Evolutionary conservation across 2,113 vertebrate species (phyloP).

Genomic region (Oriolus oriolus): DNA sequence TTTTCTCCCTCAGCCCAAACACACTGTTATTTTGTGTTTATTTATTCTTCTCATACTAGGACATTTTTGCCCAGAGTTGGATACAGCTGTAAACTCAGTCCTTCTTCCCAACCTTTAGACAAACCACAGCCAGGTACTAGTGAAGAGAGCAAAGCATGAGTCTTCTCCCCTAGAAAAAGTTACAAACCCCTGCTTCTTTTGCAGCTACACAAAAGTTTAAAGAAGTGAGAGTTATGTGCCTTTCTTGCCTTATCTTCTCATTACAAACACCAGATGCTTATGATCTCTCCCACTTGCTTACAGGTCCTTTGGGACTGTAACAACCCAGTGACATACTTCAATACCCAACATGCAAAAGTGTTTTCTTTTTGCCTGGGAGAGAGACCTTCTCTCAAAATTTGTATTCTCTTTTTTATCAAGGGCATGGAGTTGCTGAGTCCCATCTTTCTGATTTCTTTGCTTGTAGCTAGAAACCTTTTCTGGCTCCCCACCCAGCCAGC

Average conservation of each 20-base stretch:
- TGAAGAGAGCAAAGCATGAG: background rate
- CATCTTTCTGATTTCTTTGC: background rate
- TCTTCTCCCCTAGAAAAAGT: background rate
- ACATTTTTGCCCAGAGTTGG: background rate
- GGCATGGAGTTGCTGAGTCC: background rate
- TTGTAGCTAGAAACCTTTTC: conserved; percentile 12
- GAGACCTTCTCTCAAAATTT: background rate
- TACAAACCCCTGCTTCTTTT: background rate
- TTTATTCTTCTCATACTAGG: background rate
- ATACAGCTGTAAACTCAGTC: background rate
- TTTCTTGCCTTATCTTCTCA: background rate
- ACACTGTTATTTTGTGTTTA: background rate
- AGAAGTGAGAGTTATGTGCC: background rate
- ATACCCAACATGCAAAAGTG: background rate
- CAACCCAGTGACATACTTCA: background rate
- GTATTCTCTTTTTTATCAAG: background rate
- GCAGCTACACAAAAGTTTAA: background rate
- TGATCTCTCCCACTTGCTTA: background rate
- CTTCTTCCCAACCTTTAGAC: background rate
- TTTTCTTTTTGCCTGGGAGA: background rate
- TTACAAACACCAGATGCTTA: background rate
- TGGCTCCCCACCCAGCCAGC: conserved; percentile 8
- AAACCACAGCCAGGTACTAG: background rate
- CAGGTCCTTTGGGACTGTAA: background rate
- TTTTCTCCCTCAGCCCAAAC: background rate